These are phyloP conservation scores for Dipodomys merriami DNA, from an alignment of 2,113 vertebrate species.

Conservation along the genomic window DNA sequence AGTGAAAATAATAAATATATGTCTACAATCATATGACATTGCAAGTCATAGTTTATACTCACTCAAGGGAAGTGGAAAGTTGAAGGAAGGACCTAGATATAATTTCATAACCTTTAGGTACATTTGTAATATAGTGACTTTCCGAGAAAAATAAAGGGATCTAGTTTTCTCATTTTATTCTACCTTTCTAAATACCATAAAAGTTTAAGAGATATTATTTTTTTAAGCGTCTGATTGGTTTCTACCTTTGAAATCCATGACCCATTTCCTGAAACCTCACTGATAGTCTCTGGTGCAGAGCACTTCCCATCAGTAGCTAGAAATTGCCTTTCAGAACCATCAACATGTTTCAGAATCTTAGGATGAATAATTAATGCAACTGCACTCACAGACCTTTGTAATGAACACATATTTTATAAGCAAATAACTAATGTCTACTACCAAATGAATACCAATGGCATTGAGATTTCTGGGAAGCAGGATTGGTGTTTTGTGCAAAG, in stretches of 20 bases:
- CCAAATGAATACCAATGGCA: slow-evolving; percentile 61
- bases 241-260: slow-evolving; percentile 38
- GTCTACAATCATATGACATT: background rate
- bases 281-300: slow-evolving; percentile 51
- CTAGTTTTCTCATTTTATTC: slow-evolving; percentile 34
- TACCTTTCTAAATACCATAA: slow-evolving; percentile 52
- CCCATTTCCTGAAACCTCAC: slow-evolving; percentile 74
- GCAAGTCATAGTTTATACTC: background rate
- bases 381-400: slow-evolving; percentile 78
- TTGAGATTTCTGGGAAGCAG: slow-evolving; percentile 74
- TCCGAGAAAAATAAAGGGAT: background rate
- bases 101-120: background rate
- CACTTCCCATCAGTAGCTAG: slow-evolving; percentile 79
- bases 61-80: background rate
- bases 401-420: slow-evolving; percentile 79
- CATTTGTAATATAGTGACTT: slow-evolving; percentile 44
- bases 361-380: slow-evolving; percentile 81
- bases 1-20: background rate
- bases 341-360: slow-evolving; percentile 66
- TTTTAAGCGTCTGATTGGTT: slow-evolving; percentile 15
- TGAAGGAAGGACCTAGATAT: background rate
- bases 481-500: slow-evolving; percentile 21
- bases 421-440: slow-evolving; percentile 77
- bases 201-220: slow-evolving; percentile 62
- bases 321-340: slow-evolving; percentile 75